Base-by-base conservation (phyloP, 2,797 vertebrate genomes). In the Tadarida brasiliensis region DNA sequence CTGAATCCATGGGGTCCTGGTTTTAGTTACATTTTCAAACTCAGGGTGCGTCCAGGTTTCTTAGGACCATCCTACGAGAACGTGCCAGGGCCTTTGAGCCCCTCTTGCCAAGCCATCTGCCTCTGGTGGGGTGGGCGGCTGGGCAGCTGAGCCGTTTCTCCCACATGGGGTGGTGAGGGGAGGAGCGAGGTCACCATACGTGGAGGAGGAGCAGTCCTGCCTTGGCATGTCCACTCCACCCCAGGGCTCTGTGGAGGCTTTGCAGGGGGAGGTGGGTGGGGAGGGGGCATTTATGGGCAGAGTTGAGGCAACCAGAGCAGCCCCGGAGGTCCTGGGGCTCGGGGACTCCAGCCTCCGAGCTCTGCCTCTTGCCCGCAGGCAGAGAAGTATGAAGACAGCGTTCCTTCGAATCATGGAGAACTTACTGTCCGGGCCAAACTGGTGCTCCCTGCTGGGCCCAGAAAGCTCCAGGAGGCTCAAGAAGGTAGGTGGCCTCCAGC, bases 361-460 rank as follows among this genome's bases (percentile, higher is more conserved):
- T 89, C 54, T 15, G 39, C 33, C 33, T 54, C 54, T 84, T 85
- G 47, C 92, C 68, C 97, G 17, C 92, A 99, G 99, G 92, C 97
- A 67, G 98, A 98, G 87, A 97, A 96, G 92, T 94, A 94, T n/a
- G 98, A 98, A 20, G 98, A 97, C 0, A 81, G 94, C 16, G 1
- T 97, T 82, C 96, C 96, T 35, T 97, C 97, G 28, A 97, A 96
- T 59, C 85, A 97, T 0, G 89, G 98, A 5, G 98, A 99, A 49
- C 98, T 98, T 35, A 63, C 96, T 0, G 14, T 99, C 59, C 98
- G 98, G 95, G 97, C 97, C 71, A 98, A 98, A 54, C 93, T 99
- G 59, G 98, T 71, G 0, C 90, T 98, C n/a, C 97, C 98, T 11
- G 51, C 82, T 15, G 97, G 93, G 56, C 44, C 82, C n/a, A 92